Evolutionary conservation across 2,797 vertebrate species (phyloP).

Genomic region (Nannoperca australis): DNA sequence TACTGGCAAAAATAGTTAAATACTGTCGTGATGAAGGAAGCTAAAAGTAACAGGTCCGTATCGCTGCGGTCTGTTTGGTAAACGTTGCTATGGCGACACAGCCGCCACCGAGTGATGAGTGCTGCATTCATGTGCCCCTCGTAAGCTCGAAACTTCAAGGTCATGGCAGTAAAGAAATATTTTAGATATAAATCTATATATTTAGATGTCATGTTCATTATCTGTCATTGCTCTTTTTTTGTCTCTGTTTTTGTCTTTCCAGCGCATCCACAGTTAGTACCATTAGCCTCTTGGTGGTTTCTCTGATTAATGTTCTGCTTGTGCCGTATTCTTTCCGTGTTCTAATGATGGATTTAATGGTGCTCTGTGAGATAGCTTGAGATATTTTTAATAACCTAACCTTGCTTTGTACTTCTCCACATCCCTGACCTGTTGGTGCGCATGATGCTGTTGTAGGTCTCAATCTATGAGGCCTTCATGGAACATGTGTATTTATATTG

Average conservation of each 20-base stretch:
- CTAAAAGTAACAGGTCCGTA: not conserved
- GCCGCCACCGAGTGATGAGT: not conserved
- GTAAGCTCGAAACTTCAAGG: not conserved
- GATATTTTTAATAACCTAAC: not conserved
- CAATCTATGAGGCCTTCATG: too few relatives aligned
- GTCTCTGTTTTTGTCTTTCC: too few relatives aligned
- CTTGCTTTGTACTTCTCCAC: not conserved
- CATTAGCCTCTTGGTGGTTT: not conserved
- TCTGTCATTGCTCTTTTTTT: not conserved
- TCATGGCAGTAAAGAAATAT: too few relatives aligned
- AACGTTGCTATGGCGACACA: constrained; percentile 62
- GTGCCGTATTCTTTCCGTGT: constrained; percentile 13
- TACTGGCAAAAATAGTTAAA: not conserved
- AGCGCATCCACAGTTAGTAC: too few relatives aligned
- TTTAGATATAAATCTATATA: not conserved
- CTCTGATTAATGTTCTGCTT: too few relatives aligned
- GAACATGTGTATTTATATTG: too few relatives aligned
- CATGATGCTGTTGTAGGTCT: not conserved
- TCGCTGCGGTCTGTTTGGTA: constrained; percentile 8
- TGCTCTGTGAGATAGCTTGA: constrained; percentile 2
- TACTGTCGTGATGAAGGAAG: fast-evolving
- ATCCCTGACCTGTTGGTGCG: not conserved
- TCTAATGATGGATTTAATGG: not conserved
- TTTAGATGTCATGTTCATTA: not conserved
- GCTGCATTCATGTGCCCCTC: constrained; percentile 39